These are phyloP conservation scores for Cetoscarus ocellatus DNA, from an alignment of 2,797 vertebrate species.

Conservation along the genomic window DNA sequence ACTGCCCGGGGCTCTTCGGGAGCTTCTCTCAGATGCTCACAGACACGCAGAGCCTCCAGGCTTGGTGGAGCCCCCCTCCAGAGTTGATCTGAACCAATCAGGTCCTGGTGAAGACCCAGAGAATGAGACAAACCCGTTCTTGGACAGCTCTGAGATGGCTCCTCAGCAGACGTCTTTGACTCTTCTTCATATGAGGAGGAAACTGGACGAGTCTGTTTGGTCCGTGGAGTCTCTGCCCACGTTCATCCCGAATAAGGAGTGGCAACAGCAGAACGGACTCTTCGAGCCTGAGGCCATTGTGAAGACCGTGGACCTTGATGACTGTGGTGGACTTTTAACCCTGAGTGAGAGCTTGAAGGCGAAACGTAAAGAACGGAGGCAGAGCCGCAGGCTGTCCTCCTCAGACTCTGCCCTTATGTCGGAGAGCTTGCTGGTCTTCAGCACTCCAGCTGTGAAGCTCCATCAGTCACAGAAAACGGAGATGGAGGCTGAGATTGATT, in stretches of 20 bases:
- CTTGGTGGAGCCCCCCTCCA: background rate
- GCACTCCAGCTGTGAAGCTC: constrained; percentile 10
- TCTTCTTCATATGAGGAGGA: constrained; percentile 9
- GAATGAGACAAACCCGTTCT: constrained; percentile 8
- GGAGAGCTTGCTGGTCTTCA: constrained; percentile 30
- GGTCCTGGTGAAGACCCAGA: background rate
- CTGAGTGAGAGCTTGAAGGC: background rate
- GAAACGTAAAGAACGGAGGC: background rate
- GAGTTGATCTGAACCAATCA: background rate
- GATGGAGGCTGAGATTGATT: background rate
- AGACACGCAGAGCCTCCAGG: background rate
- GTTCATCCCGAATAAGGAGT: constrained; percentile 62
- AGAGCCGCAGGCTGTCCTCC: background rate
- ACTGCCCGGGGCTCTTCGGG: constrained; percentile 17
- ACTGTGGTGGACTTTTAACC: rapidly evolving
- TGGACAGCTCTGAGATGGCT: constrained; percentile 10
- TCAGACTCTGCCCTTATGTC: constrained; percentile 24
- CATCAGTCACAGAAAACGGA: background rate
- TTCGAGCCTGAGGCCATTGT: constrained; percentile 27
- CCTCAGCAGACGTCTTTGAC: background rate
- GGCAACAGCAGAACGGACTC: constrained; percentile 45
- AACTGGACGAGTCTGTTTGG: constrained; percentile 73
- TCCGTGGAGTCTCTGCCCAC: constrained; percentile 72
- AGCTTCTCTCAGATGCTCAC: constrained; percentile 2
- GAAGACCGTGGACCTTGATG: constrained; percentile 29